Evolutionary conservation across 2,797 vertebrate genomes (phyloP).

Genomic region (Dermochelys coriacea): DNA sequence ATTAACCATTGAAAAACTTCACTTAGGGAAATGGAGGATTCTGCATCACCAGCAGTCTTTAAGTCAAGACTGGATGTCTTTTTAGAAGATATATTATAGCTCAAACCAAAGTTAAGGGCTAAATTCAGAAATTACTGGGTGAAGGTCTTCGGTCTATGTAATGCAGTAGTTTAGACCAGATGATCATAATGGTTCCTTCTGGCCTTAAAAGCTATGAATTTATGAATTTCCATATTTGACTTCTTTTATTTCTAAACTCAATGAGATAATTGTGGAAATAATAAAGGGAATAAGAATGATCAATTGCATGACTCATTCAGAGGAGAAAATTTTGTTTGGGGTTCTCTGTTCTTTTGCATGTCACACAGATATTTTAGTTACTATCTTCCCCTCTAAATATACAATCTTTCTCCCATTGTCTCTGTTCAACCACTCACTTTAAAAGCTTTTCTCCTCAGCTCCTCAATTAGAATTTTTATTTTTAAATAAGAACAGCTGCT

Average conservation of each 20-base stretch:
- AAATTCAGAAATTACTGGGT: not conserved
- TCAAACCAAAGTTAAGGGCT: not conserved
- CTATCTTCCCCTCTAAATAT: too few relatives aligned
- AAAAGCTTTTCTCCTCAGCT: too few relatives aligned
- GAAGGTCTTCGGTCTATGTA: not conserved
- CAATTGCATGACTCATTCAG: not conserved
- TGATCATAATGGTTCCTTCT: not conserved
- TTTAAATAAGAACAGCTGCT: too few relatives aligned
- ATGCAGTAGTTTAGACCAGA: not conserved
- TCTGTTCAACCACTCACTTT: too few relatives aligned
- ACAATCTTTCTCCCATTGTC: too few relatives aligned
- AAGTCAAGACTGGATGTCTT: not conserved
- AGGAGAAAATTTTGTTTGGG: not conserved
- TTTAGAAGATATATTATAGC: not conserved
- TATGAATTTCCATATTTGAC: not conserved
- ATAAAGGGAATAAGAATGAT: not conserved
- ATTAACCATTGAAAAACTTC: not conserved
- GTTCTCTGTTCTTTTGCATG: not conserved
- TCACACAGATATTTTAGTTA: too few relatives aligned
- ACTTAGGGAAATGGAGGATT: not conserved
- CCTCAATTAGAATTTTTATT: too few relatives aligned
- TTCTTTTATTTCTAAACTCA: not conserved
- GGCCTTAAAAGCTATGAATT: not conserved
- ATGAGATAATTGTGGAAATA: not conserved
- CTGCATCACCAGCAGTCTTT: not conserved